Base-by-base conservation (phyloP, 2,113 vertebrate species). In the Garra rufa region DNA sequence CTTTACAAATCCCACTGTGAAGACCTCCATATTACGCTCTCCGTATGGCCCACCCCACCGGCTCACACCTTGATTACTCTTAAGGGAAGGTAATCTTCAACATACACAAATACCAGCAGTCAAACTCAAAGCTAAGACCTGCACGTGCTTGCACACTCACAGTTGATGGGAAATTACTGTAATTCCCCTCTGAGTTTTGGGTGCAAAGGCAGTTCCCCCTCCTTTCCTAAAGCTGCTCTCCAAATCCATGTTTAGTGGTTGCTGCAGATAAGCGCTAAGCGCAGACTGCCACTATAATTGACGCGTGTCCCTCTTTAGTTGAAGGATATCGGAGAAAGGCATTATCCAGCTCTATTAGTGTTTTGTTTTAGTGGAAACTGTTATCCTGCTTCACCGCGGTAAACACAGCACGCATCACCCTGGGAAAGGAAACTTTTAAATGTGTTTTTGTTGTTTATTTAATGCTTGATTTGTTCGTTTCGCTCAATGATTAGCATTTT, bases 241-340 rank as follows among this genome's bases (percentile, higher is more conserved):
- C 95, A 97, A 97, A 97, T 96, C 96, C 96, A 95, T 95, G 96
- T 96, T 96, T 95, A 95, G 96, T 97, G 96, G 94, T 95, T 92
- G 93, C 89, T 77, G 92, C 92, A 97, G 96, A 97, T 97, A 97
- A 97, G 96, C 93, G 94, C 94, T 95, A 94, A 92, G 92, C 95
- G 90, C 94, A 93, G 93, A 94, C 93, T 88, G 61, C 88, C 93
- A 87, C 94, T 95, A 96, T 95, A 95, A 96, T 96, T 95, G 95
- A 96, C 95, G 94, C 91, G 76, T 93, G 94, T 94, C 94, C 93
- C 92, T 94, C 93, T 94, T 95, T 95, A 95, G 93, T 95, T 93
- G 90, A 89, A 93, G 93, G 96, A 95, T 94, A 96, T 94, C 94
- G 91, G 84, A 83, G 70, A 80, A 85, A 82, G 79, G 90, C 87